Evolutionary conservation across 2,113 vertebrate species (phyloP), one percentile per base, ranked within the genome.

Genomic region (Labeo catla): DNA sequence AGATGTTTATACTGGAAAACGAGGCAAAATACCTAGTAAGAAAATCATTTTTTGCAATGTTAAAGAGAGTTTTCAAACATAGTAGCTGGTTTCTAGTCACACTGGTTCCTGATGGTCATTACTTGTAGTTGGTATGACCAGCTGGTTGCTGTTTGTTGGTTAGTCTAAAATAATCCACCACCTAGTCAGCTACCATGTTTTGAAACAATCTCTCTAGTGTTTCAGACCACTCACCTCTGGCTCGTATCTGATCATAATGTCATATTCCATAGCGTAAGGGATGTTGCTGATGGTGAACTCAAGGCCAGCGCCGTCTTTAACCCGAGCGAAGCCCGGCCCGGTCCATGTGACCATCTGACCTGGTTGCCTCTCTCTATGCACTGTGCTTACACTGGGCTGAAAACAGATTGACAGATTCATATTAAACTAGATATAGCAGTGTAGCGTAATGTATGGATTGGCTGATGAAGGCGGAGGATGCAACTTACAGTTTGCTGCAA

Each of bases 241-340:
- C 84, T 97, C 96, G 0, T 96, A 97, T 89, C 95, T 93, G 61
- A 98, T 93, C 92, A 97, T 92, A 88, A 98, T 94, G 91, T 97
- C 94, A 2, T 97, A 97, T 65, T 97, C 97, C 96, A 97, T 96
- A 80, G 95, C 93, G 34, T 93, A 94, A 23, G 96, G 95, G 86
- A 97, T 93, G 80, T 96, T 87, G 78, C 94, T 92, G 1, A 97
- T 87, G 0, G n/a, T 93, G 89, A 98, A 97, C 70, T 95, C 95
- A 78, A 98, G 92, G 9, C 96, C 97, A 5, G 96, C 96, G 0
- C 96, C 95, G 0, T 97, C 95, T 77, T 95, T 94, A 82, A 97
- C 94, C 0, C 93, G 93, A 47, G 95, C 93, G 0, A 98, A 98
- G 3, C 96, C 96, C 0, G 87, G 93, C 21, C 96, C 96, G 0